These are phyloP conservation scores for Montipora cactus DNA, from an alignment of 64 coral and sea anemone species.

Conservation along the genomic window DNA sequence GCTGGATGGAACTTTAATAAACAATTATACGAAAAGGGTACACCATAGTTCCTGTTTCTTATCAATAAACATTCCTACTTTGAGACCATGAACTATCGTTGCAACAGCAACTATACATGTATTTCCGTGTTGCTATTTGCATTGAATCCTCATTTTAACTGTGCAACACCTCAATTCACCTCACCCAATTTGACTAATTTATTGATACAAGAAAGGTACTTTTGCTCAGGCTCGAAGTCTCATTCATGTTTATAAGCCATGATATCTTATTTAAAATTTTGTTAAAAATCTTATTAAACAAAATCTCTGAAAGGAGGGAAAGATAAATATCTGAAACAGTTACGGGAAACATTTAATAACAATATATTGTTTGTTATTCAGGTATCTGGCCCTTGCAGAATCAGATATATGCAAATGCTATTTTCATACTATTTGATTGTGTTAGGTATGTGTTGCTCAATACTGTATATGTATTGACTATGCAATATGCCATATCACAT, in stretches of 20 bases:
- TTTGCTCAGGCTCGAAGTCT: not conserved
- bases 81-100: not conserved
- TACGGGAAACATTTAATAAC: not conserved
- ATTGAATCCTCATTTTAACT: not conserved
- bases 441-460: no score
- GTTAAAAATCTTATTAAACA: conserved; percentile 1
- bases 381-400: no score
- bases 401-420: no score
- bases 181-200: not conserved
- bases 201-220: not conserved
- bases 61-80: not conserved
- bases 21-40: not conserved
- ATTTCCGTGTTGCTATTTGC: not conserved
- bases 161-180: not conserved
- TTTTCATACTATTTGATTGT: no score
- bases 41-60: not conserved
- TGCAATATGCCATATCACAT: no score
- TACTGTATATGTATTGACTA: no score
- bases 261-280: not conserved
- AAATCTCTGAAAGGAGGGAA: not conserved
- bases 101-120: not conserved
- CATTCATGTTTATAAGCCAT: not conserved
- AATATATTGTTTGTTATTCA: no score
- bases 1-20: not conserved
- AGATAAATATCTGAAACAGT: not conserved